Evolutionary conservation across 2,888 invertebrate species (phyloP).

Genomic region (Agrotis puta): DNA sequence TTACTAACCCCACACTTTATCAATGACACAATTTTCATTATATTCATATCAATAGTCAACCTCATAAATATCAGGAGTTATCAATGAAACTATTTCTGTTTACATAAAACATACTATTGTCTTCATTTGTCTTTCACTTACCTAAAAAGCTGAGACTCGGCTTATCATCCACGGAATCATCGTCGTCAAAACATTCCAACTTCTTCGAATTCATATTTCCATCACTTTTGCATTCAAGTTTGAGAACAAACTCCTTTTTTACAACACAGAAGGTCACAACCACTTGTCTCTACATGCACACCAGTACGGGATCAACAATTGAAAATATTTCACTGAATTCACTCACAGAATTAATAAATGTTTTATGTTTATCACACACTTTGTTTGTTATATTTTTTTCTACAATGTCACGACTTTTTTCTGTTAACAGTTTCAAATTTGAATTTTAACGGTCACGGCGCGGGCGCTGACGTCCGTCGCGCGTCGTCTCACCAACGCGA

Average conservation of each 20-base stretch:
- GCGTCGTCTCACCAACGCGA: constrained; percentile 83
- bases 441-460: constrained; percentile 79
- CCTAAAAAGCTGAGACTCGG: constrained; percentile 90
- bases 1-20: constrained; percentile 66
- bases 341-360: constrained; percentile 60
- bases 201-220: constrained; percentile 89
- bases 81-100: constrained; percentile 63
- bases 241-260: constrained; percentile 75
- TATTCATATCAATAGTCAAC: constrained; percentile 58
- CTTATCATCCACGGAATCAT: constrained; percentile 87
- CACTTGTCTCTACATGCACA: constrained; percentile 84
- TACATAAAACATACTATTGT: constrained; percentile 31
- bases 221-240: constrained; percentile 75
- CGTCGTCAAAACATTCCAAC: constrained; percentile 87
- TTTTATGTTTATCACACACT: constrained; percentile 63
- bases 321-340: constrained; percentile 55
- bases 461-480: constrained; percentile 80
- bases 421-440: constrained; percentile 75
- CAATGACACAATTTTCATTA: constrained; percentile 56
- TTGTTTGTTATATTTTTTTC: constrained; percentile 56
- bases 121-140: constrained; percentile 68
- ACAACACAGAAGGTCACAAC: constrained; percentile 82
- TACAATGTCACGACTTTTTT: constrained; percentile 70
- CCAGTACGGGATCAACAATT: constrained; percentile 65
- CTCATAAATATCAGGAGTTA: constrained; percentile 65